A percentile compares a stretch with the other conserved stretches of the same genome.
Conservation (phyloP, 2,113 vertebrate species). For the Conger conger region DNA sequence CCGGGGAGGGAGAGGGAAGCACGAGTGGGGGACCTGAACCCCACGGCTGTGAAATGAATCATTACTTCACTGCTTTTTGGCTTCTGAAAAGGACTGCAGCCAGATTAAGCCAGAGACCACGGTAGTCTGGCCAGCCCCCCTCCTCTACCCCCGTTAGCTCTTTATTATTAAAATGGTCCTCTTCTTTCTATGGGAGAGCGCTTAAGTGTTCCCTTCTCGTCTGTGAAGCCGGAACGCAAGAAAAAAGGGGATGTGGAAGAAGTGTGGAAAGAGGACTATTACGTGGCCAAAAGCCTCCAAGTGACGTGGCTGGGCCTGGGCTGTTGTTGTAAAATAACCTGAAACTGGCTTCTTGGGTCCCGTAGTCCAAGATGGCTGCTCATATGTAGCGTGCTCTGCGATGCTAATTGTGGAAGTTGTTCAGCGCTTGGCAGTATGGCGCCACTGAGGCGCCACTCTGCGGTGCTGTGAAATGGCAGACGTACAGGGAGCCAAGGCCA, state of each 20-base stretch:
- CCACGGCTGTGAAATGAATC: slow-evolving; percentile 65
- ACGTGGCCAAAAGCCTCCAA: slow-evolving; percentile 27
- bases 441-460: neutral
- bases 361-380: neutral
- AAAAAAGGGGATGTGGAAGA: slow-evolving; percentile 19
- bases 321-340: neutral
- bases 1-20: slow-evolving; percentile 30
- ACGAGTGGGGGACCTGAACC: slow-evolving; percentile 48
- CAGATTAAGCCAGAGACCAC: slow-evolving; percentile 41
- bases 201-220: slow-evolving; percentile 28
- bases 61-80: slow-evolving; percentile 57
- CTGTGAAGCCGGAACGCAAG: slow-evolving; percentile 14
- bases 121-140: neutral
- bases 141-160: neutral
- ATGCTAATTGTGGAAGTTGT: neutral
- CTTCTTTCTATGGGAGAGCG: neutral
- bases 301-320: neutral
- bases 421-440: neutral
- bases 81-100: slow-evolving; percentile 52
- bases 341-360: neutral
- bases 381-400: neutral
- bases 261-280: neutral
- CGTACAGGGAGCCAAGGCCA: neutral
- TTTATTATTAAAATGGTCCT: slow-evolving; percentile 40
- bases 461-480: slow-evolving; percentile 28